Evolutionary conservation across 2,113 vertebrate genomes (phyloP).

Genomic region (Colossoma macropomum): DNA sequence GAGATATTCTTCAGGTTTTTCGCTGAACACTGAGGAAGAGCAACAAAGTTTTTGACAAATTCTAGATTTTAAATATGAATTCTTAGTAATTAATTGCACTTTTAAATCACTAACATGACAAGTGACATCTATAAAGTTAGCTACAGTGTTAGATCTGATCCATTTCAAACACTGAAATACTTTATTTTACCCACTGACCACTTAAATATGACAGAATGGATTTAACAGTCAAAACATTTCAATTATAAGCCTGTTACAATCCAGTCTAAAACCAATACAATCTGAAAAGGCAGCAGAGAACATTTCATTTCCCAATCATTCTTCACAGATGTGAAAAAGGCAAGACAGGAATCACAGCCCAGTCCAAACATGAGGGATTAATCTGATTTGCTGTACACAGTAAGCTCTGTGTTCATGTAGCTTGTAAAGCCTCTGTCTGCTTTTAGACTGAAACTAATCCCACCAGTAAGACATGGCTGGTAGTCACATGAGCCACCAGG

Average conservation of each 20-base stretch:
- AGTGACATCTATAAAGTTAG: too few relatives aligned
- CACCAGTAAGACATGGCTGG: constrained; percentile 32
- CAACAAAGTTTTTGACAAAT: neutral
- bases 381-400: constrained; percentile 51
- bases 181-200: neutral
- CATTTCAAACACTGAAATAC: neutral
- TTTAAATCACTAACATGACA: too few relatives aligned
- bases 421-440: constrained; percentile 21
- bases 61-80: neutral
- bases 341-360: neutral
- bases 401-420: neutral
- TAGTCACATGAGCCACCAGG: constrained; percentile 38
- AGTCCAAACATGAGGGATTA: neutral
- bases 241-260: neutral
- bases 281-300: neutral
- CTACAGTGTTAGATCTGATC: neutral
- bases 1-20: constrained; percentile 99
- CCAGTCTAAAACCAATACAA: neutral
- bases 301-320: neutral
- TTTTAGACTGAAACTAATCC: constrained; percentile 63
- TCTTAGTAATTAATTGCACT: too few relatives aligned
- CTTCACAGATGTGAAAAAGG: neutral
- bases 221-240: neutral
- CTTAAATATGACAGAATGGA: neutral
- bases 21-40: constrained; percentile 89